Evolutionary conservation across 2,888 invertebrate species (phyloP).

Genomic region (Drosophila longiperda): DNA sequence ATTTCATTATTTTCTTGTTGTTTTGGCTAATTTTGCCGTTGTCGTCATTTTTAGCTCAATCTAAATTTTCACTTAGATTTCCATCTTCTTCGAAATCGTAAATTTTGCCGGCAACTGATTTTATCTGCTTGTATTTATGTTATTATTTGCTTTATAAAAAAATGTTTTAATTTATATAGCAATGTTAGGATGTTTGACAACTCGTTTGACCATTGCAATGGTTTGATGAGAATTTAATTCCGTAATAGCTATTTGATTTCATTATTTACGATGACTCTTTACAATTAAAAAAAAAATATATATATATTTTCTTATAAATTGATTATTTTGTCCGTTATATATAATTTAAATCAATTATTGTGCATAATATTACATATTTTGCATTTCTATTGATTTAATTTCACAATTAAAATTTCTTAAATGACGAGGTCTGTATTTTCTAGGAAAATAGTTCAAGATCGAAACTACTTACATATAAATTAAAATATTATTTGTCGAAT

Average conservation of each 20-base stretch:
- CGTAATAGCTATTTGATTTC: slow-evolving; percentile 10
- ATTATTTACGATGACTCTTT: neutral
- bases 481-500: neutral
- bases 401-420: neutral
- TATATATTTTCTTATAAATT: neutral
- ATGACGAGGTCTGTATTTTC: neutral
- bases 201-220: slow-evolving; percentile 14
- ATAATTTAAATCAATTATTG: neutral
- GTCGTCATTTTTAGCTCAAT: slow-evolving; percentile 3
- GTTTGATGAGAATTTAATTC: neutral
- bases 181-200: slow-evolving; percentile 2
- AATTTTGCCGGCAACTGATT: slow-evolving; percentile 44
- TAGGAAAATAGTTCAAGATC: neutral
- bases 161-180: slow-evolving; percentile 66
- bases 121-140: slow-evolving; percentile 37
- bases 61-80: slow-evolving; percentile 8
- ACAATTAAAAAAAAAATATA: neutral
- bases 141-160: slow-evolving; percentile 68
- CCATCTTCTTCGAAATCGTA: slow-evolving; percentile 15
- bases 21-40: slow-evolving; percentile 23
- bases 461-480: neutral
- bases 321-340: neutral
- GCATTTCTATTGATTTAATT: neutral
- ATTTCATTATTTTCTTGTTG: slow-evolving; percentile 71
- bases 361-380: neutral